Evolutionary conservation across 2,113 vertebrate species (phyloP).

Genomic region (Grantiella picta): DNA sequence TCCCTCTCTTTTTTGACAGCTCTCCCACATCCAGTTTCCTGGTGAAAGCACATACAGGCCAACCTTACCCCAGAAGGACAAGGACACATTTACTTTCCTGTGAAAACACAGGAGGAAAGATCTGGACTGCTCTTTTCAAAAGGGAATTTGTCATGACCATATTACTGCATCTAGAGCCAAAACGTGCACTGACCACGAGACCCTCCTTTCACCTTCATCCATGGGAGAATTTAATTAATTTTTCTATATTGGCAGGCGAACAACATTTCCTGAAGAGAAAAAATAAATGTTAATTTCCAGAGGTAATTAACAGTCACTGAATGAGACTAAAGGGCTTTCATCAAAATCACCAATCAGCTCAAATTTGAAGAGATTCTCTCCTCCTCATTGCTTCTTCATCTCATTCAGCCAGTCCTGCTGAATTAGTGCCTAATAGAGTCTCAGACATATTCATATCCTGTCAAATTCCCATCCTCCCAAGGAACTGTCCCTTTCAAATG

Average conservation of each 20-base stretch:
- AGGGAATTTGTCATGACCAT: neutral
- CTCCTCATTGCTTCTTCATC: conserved; percentile 61
- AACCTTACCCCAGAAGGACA: neutral
- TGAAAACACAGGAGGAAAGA: neutral
- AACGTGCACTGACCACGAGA: neutral
- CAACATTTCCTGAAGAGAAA: conserved; percentile 61
- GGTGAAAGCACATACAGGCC: neutral
- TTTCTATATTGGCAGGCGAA: conserved; percentile 20
- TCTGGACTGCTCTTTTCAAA: neutral
- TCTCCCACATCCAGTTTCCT: neutral
- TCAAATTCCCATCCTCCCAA: conserved; percentile 59
- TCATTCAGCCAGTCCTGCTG: conserved; percentile 53
- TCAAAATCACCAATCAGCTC: conserved; percentile 64
- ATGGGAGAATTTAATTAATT: conserved; percentile 47
- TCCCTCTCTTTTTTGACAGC: neutral
- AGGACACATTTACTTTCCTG: neutral
- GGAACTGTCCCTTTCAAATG: conserved; percentile 65
- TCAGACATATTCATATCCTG: conserved; percentile 68
- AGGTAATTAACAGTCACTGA: conserved; percentile 56
- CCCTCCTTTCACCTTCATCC: conserved; percentile 18
- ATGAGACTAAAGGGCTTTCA: conserved; percentile 60
- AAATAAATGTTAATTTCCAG: conserved; percentile 61
- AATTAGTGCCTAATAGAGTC: conserved; percentile 63
- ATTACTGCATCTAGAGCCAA: neutral
- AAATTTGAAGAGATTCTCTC: conserved; percentile 62